A percentile compares a stretch with the other conserved stretches of the same genome.
Conservation (phyloP, 2,888 invertebrate genomes). For the Synergus japonicus region DNA sequence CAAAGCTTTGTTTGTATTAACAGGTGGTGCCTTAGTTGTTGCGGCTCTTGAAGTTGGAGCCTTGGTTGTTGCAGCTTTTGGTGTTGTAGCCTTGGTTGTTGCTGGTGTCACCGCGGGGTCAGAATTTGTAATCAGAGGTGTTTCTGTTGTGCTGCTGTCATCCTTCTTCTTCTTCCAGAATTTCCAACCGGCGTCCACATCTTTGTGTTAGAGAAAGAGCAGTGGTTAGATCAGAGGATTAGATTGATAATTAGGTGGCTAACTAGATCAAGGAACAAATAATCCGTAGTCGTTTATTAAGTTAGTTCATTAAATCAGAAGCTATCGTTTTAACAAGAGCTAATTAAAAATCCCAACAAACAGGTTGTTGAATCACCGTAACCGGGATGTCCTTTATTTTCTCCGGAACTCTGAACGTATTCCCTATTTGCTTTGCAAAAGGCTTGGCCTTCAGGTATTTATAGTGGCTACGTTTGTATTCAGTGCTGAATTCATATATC, state of each 20-base stretch:
- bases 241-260: not conserved
- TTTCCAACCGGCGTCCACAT: slow-evolving; percentile 70
- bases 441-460: slow-evolving; percentile 36
- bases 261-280: not conserved
- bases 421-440: slow-evolving; percentile 29
- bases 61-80: slow-evolving; percentile 44
- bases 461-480: slow-evolving; percentile 24
- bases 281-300: not conserved
- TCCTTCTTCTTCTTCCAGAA: slow-evolving; percentile 70
- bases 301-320: not conserved
- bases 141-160: slow-evolving; percentile 51
- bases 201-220: slow-evolving; percentile 9
- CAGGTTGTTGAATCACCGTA: not conserved
- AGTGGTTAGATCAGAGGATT: not conserved
- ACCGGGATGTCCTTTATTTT: slow-evolving; percentile 31
- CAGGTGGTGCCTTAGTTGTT: slow-evolving; percentile 42
- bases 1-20: slow-evolving; percentile 59
- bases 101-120: slow-evolving; percentile 36
- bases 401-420: slow-evolving; percentile 21
- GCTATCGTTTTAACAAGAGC: not conserved
- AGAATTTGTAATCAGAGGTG: slow-evolving; percentile 25
- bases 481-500: slow-evolving; percentile 3
- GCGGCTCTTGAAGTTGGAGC: slow-evolving; percentile 47
- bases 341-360: not conserved
- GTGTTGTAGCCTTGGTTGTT: slow-evolving; percentile 40